A percentile compares a stretch with the other conserved stretches of the same genome.
phyloP scores from a whole-genome alignment of 92 coral and sea anemone species.

The Bergia puertoricense region DNA sequence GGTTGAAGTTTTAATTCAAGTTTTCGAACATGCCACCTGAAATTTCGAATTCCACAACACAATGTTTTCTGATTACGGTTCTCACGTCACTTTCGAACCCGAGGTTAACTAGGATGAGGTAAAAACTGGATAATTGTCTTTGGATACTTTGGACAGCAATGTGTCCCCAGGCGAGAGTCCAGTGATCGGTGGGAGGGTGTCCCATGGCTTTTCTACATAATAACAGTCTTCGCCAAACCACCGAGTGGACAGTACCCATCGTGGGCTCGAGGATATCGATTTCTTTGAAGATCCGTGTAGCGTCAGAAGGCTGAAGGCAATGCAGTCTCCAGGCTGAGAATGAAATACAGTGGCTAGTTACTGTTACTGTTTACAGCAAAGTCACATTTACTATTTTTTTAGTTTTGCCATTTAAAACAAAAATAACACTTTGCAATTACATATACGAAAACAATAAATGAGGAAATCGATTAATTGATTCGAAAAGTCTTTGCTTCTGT shows the following conservation, averaged over 20 bases:
- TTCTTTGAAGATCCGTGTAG: slow-evolving; percentile 78
- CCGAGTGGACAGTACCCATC: slow-evolving; percentile 79
- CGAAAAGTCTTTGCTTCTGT: too few relatives aligned
- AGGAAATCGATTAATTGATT: too few relatives aligned
- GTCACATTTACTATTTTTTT: neutral
- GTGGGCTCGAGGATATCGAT: slow-evolving; percentile 52
- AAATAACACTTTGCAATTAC: too few relatives aligned
- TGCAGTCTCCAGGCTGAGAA: slow-evolving; percentile 89
- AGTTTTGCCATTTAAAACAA: too few relatives aligned
- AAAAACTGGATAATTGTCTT: too few relatives aligned
- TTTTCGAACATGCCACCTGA: too few relatives aligned
- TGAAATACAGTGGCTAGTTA: too few relatives aligned
- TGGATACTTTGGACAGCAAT: too few relatives aligned
- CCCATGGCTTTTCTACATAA: slow-evolving; percentile 82
- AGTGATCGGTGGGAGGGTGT: slow-evolving; percentile 53
- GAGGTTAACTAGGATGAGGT: neutral
- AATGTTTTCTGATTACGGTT: too few relatives aligned
- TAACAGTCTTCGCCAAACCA: slow-evolving; percentile 91
- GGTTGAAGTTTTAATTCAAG: too few relatives aligned
- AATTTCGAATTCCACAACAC: too few relatives aligned
- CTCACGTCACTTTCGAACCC: neutral
- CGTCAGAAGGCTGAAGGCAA: slow-evolving; percentile 82
- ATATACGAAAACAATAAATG: neutral
- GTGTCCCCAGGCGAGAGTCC: slow-evolving; percentile 15
- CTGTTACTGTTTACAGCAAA: too few relatives aligned